Evolutionary conservation across 2,797 vertebrate genomes (phyloP).

Genomic region (Chiloscyllium punctatum): DNA sequence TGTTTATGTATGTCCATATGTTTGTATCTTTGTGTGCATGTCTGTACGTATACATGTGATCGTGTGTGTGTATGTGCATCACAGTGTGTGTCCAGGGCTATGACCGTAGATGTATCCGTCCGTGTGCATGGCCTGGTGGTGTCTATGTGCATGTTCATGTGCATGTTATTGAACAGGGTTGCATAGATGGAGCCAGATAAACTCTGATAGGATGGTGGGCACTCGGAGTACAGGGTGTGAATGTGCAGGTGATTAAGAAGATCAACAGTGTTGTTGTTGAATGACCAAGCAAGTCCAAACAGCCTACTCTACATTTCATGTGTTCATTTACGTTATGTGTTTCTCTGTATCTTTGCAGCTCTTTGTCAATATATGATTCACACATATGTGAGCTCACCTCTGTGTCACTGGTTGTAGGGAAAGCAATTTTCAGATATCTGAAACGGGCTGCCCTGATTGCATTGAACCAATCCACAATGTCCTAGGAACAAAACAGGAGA

Average conservation of each 20-base stretch:
- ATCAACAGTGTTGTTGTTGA: too few relatives aligned
- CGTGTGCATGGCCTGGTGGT: too few relatives aligned
- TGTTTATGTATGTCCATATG: neutral
- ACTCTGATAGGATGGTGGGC: too few relatives aligned
- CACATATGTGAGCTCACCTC: constrained; percentile 60
- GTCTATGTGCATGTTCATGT: too few relatives aligned
- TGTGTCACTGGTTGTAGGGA: constrained; percentile 66
- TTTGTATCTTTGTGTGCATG: neutral
- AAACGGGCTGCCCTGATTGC: constrained; percentile 79
- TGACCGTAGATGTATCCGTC: too few relatives aligned
- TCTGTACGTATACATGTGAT: neutral
- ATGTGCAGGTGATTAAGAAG: too few relatives aligned
- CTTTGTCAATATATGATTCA: neutral
- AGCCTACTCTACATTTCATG: neutral
- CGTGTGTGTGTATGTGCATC: too few relatives aligned
- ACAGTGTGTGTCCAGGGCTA: too few relatives aligned
- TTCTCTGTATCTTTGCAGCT: neutral
- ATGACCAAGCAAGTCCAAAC: too few relatives aligned
- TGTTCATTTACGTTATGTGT: neutral
- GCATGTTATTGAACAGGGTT: too few relatives aligned
- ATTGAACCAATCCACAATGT: constrained; percentile 89
- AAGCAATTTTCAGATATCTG: constrained; percentile 72
- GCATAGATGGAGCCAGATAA: too few relatives aligned
- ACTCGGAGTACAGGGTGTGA: too few relatives aligned
- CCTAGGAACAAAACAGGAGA: constrained; percentile 56